phyloP scores from a whole-genome alignment of 2,113 vertebrate genomes.

The Mustela lutreola region DNA sequence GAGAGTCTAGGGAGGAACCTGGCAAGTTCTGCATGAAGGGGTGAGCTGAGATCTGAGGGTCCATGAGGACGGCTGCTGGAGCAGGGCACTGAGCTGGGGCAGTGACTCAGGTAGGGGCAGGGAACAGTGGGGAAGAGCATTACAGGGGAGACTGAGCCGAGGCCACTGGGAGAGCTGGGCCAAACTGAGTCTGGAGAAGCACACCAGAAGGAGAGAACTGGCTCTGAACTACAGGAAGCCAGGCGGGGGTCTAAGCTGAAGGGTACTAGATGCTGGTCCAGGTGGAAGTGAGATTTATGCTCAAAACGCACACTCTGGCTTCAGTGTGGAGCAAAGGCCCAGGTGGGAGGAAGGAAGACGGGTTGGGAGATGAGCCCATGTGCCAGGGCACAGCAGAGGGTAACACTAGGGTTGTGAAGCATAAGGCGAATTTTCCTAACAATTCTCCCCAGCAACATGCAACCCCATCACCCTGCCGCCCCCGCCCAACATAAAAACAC shows the following conservation, averaged over 20 bases:
- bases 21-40: background rate
- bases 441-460: background rate
- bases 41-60: background rate
- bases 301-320: background rate
- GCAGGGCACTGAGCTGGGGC: background rate
- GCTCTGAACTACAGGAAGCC: background rate
- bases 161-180: fast-evolving
- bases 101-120: fast-evolving
- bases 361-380: background rate
- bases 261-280: fast-evolving
- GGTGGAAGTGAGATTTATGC: background rate
- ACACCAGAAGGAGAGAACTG: background rate
- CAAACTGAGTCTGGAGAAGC: background rate
- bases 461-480: background rate
- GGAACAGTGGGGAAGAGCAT: fast-evolving
- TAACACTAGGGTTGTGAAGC: background rate
- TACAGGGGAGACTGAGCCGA: background rate
- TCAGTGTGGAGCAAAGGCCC: background rate
- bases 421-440: background rate
- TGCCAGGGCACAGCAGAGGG: background rate
- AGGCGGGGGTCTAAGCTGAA: background rate
- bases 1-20: background rate
- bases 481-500: no score
- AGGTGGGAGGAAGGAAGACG: background rate
- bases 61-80: fast-evolving